A percentile compares a stretch with the other conserved stretches of the same genome.
phyloP scores from a whole-genome alignment of 2,113 vertebrate species.

The Tautogolabrus adspersus region DNA sequence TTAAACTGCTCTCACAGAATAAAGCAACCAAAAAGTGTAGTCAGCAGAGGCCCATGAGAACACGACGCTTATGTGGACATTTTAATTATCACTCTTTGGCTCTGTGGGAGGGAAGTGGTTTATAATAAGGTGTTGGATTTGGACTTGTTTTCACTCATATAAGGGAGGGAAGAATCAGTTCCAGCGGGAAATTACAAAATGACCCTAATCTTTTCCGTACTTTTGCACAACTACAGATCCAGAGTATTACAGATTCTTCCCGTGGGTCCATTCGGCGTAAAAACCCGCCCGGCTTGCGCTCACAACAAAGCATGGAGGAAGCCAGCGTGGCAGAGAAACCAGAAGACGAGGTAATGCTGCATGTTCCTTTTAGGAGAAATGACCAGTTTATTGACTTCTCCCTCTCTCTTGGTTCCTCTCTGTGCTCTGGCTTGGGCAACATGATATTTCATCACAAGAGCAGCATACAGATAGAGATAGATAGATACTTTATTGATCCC shows the following conservation, averaged over 20 bases:
- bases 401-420: background rate
- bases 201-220: background rate
- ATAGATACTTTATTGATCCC: no score
- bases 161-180: background rate
- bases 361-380: background rate
- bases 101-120: background rate
- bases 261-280: slow-evolving; percentile 96
- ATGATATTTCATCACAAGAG: background rate
- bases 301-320: slow-evolving; percentile 85
- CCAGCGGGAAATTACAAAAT: slow-evolving; percentile 12
- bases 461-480: no score
- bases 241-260: slow-evolving; percentile 96
- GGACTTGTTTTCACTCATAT: slow-evolving; percentile 22
- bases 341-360: slow-evolving; percentile 91
- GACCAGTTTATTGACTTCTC: slow-evolving; percentile 1
- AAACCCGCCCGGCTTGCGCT: slow-evolving; percentile 83
- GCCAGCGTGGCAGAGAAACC: slow-evolving; percentile 87
- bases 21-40: background rate
- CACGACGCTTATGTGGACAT: background rate
- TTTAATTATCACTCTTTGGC: slow-evolving; percentile 15
- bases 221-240: slow-evolving; percentile 85
- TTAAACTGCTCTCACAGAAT: background rate
- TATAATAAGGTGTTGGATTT: slow-evolving; percentile 17
- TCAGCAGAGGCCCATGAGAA: background rate
- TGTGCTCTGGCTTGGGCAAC: background rate